A percentile compares a stretch with the other conserved stretches of the same genome.
Conservation (phyloP, 1,140 invertebrate genomes). For the Drosophila repletoides region DNA sequence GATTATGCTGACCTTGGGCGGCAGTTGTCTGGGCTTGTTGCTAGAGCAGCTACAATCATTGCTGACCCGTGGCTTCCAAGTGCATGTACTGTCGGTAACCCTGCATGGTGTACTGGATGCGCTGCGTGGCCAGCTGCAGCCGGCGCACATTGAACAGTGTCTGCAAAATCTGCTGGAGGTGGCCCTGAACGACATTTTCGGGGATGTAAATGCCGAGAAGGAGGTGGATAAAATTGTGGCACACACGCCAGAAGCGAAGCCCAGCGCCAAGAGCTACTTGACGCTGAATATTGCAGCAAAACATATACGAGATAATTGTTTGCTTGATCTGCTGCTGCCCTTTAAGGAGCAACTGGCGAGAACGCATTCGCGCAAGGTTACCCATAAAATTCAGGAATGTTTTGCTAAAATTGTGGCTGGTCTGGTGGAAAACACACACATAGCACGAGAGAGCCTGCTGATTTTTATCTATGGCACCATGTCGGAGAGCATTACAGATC, state of each 20-base stretch:
- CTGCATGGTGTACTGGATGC: constrained; percentile 91
- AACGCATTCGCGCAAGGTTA: constrained; percentile 90
- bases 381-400: constrained; percentile 91
- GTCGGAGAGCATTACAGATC: constrained; percentile 89
- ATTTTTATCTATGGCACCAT: constrained; percentile 91
- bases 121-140: constrained; percentile 84
- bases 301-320: constrained; percentile 89
- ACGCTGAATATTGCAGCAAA: constrained; percentile 92
- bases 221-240: constrained; percentile 91
- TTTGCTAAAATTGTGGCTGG: constrained; percentile 91
- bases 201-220: constrained; percentile 94
- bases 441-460: constrained; percentile 88
- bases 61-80: constrained; percentile 94
- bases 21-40: constrained; percentile 90
- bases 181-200: constrained; percentile 94
- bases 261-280: constrained; percentile 93
- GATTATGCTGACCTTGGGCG: constrained; percentile 93
- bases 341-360: constrained; percentile 91
- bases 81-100: constrained; percentile 95
- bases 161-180: constrained; percentile 91
- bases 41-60: constrained; percentile 91
- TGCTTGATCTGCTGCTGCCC: constrained; percentile 91
- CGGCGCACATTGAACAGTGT: constrained; percentile 90
- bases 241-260: constrained; percentile 91
- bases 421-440: constrained; percentile 90